Evolutionary conservation across 1,140 invertebrate species (phyloP), one percentile per base, ranked within the genome.

Genomic region (Penaeus indicus): DNA sequence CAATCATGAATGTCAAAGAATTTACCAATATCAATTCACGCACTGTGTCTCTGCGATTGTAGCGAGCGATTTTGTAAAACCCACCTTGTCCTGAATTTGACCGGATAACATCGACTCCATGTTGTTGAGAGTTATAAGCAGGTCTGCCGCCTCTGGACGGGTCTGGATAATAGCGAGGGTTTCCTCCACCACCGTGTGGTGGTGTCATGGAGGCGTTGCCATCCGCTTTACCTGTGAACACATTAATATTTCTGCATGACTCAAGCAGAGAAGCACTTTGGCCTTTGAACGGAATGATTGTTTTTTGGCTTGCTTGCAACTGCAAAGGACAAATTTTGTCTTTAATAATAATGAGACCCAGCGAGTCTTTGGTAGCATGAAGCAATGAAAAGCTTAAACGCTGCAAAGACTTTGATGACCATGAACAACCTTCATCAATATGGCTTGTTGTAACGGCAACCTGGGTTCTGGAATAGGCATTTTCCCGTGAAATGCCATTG

Each of bases 71-170:
- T n/a, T 38, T 80, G 54, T 38, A 69, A 69, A 69, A 90, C 89
- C 62, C 78, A 91, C 90, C 90, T 90, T 91, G 90, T 86, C 90
- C 89, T 69, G 90, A 91, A 79, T 91, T 91, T 69, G 90, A 91
- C 63, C 90, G 89, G 75, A 91, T 91, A 38, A 91, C 90, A 84
- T 91, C 90, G 16, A 91, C 90, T 72, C 90, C 90, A 75, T 91
- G 90, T 80, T 90, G 89, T 78, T 90, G 87, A 5, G 90, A 91
- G 86, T 86, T 89, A 81, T 88, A 91, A 75, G 90, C 81, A 69
- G 83, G 82, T 47, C 90, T 79, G 60, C 64, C 83, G 60, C 64
- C 83, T 81, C 87, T 72, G 60, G 89, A 90, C 22, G 90, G 90
- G 60, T 91, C 90, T 60, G 90, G 90, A 67, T 91, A 88, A 84